Evolutionary conservation across 2,113 vertebrate genomes (phyloP).

Genomic region (Proterorhinus semilunaris): DNA sequence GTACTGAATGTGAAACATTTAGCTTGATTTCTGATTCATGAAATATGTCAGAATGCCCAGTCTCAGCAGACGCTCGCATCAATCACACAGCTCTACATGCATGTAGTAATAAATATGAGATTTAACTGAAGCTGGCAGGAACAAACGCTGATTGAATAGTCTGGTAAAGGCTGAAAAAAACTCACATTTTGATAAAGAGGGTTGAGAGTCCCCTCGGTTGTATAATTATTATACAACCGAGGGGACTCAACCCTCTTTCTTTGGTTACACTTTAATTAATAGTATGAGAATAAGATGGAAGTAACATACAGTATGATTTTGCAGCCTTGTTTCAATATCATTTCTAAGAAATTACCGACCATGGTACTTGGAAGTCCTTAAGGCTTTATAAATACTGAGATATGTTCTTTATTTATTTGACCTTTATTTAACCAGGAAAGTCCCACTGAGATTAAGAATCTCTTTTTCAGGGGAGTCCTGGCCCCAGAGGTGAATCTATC

Average conservation of each 20-base stretch:
- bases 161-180: slow-evolving; percentile 21
- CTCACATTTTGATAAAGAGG: slow-evolving; percentile 25
- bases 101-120: slow-evolving; percentile 5
- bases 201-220: slow-evolving; percentile 20
- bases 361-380: too few species aligned
- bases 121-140: slow-evolving; percentile 19
- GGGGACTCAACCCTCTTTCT: background rate
- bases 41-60: background rate
- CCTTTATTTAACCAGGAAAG: too few species aligned
- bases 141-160: slow-evolving; percentile 14
- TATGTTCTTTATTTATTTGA: too few species aligned
- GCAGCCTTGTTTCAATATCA: too few species aligned
- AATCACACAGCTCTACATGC: slow-evolving; percentile 15
- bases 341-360: too few species aligned
- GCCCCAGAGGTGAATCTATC: too few species aligned
- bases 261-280: background rate
- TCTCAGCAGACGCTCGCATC: slow-evolving; percentile 12
- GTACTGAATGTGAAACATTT: slow-evolving; percentile 4
- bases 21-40: slow-evolving; percentile 8
- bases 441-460: too few species aligned
- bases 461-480: too few species aligned
- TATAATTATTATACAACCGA: slow-evolving; percentile 1
- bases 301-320: too few species aligned
- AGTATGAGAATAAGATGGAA: too few species aligned
- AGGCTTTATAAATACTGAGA: too few species aligned